Percentiles rank a stretch among this genome's conserved stretches.
These are phyloP conservation scores for Drosophila melanocephala DNA, from an alignment of 2,888 invertebrate species.

Conservation along the genomic window DNA sequence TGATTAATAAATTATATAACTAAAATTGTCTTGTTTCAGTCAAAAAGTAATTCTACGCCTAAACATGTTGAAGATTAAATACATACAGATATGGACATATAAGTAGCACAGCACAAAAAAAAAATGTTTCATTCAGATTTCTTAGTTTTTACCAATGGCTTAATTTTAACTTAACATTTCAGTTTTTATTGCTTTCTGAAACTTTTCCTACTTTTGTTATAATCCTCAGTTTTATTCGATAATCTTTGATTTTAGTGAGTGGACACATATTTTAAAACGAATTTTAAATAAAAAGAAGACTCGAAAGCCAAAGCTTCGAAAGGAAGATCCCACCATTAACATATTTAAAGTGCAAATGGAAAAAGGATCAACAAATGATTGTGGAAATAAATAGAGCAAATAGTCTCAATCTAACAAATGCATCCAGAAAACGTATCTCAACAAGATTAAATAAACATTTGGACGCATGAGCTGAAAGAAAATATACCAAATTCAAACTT, in stretches of 20 bases:
- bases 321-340: background rate
- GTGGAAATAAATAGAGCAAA: background rate
- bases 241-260: background rate
- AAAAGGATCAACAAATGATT: background rate
- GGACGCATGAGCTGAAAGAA: background rate
- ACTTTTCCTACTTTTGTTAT: background rate
- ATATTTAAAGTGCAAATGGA: background rate
- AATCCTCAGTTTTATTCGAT: background rate
- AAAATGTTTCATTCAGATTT: background rate
- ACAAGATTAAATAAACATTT: background rate
- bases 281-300: background rate
- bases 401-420: background rate
- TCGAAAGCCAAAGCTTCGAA: background rate
- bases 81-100: background rate
- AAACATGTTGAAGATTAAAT: background rate
- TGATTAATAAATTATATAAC: background rate
- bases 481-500: background rate
- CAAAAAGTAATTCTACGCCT: background rate
- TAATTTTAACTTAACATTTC: background rate
- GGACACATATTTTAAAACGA: background rate
- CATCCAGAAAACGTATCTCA: background rate
- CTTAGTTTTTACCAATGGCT: background rate
- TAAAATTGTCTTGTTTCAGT: background rate
- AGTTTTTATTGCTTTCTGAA: background rate
- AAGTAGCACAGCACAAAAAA: background rate